Base-by-base conservation (phyloP, 2,113 vertebrate species). In the Nerophis lumbriciformis region DNA sequence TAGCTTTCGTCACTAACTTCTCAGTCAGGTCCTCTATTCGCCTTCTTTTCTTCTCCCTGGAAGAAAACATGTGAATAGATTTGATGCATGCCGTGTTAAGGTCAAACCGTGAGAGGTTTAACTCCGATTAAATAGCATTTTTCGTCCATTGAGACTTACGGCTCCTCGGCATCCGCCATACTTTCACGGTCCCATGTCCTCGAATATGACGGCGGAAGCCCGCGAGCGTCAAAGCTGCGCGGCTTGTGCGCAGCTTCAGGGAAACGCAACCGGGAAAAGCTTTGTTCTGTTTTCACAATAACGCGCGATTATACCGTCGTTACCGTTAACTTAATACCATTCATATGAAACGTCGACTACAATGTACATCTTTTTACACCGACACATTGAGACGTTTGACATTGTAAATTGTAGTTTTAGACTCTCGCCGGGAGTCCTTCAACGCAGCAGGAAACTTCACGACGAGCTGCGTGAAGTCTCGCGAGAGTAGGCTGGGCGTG, bases 1-100 rank as follows among this genome's bases (percentile, higher is more conserved):
- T 85, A 86, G 86, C 78, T 85, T 87, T 92, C 92, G 92, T 87
- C 93, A 96, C 95, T 96, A 95, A 97, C 96, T 96, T 96, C 91
- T 95, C 93, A 93, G 93, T 92, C 91, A 93, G 92, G 93, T 97
- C 95, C 91, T 95, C 95, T 95, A 98, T 91, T 96, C 94, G 93
- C 94, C 94, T 95, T 98, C 94, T 97, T 98, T 98, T 98, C 95
- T 97, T 97, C 94, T 98, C 94, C 95, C 95, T 98, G 92, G 88
- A 94, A 77, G 78, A 87, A 90, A 79, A 86, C 93, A 89, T 90
- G 47, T 88, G 92, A 91, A 91, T 84, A 87, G 88, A 84, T 88
- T 92, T 92, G 83, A 93, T 81, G 15, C 50, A 69, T 38, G 61
- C 39, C 66, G 38, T 1, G 9, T 42, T 45, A 37, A 6, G 16